phyloP scores from a whole-genome alignment of 2,888 invertebrate species.

The Tholera decimalis region DNA sequence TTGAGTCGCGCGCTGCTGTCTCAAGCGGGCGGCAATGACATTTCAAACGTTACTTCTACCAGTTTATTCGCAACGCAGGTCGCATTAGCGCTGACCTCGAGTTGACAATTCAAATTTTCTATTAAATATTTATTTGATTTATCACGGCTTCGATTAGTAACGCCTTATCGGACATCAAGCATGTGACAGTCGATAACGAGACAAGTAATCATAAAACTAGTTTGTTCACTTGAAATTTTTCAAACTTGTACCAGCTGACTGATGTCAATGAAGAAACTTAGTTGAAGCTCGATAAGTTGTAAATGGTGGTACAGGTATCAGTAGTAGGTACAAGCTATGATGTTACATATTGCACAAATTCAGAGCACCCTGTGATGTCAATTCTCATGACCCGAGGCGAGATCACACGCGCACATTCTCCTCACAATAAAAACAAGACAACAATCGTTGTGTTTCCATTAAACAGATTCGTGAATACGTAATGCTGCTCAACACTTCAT shows the following conservation, averaged over 20 bases:
- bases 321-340: neutral
- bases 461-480: conserved; percentile 88
- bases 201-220: conserved; percentile 43
- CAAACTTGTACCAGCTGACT: conserved; percentile 17
- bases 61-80: conserved; percentile 48
- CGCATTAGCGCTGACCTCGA: conserved; percentile 58
- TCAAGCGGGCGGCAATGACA: conserved; percentile 70
- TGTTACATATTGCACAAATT: conserved; percentile 23
- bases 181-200: conserved; percentile 34
- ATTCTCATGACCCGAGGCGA: conserved; percentile 82
- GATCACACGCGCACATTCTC: conserved; percentile 73
- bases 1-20: conserved; percentile 52
- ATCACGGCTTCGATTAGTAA: conserved; percentile 44
- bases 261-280: conserved; percentile 8
- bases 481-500: conserved; percentile 72
- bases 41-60: conserved; percentile 65
- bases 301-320: neutral
- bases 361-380: conserved; percentile 78
- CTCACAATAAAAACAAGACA: conserved; percentile 83
- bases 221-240: conserved; percentile 38
- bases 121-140: conserved; percentile 52
- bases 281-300: neutral
- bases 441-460: conserved; percentile 83
- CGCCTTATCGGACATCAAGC: conserved; percentile 24
- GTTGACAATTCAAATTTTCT: conserved; percentile 66